Evolutionary conservation across 53 echinoderm and acorn worm species (phyloP).

Genomic region (Henricia sp.): DNA sequence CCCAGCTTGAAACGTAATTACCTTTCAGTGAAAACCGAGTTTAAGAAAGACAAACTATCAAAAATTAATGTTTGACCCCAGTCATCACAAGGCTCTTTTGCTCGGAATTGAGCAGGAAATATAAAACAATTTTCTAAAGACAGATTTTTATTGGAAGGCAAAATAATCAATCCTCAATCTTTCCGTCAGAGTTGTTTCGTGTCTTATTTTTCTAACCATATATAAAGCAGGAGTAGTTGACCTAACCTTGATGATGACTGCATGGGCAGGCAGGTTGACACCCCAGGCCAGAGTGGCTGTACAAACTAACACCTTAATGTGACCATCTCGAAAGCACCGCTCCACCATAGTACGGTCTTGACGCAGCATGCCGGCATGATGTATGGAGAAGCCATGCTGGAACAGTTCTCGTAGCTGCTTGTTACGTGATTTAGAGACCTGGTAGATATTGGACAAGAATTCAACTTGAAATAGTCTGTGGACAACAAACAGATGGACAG

Average conservation of each 20-base stretch:
- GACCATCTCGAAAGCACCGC: conserved; percentile 80
- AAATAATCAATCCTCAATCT: neutral
- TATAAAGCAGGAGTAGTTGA: too few species aligned
- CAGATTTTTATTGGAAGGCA: neutral
- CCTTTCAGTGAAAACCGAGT: too few species aligned
- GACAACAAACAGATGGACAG: too few species aligned
- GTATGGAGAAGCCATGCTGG: conserved; percentile 89
- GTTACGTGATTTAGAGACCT: conserved; percentile 86
- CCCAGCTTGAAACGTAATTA: too few species aligned
- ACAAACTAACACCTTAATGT: conserved; percentile 83
- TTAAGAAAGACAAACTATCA: too few species aligned
- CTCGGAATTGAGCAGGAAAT: too few species aligned
- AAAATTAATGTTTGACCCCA: too few species aligned
- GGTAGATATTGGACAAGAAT: too few species aligned
- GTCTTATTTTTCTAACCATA: neutral
- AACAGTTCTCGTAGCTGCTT: conserved; percentile 91
- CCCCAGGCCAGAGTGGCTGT: conserved; percentile 99
- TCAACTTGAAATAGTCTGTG: too few species aligned
- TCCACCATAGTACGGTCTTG: conserved; percentile 95
- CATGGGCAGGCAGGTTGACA: conserved; percentile 97
- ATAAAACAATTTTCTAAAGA: too few species aligned
- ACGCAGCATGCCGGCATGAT: conserved; percentile 95
- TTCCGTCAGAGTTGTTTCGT: neutral
- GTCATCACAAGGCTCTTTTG: too few species aligned
- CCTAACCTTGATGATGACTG: conserved; percentile 93